phyloP scores from a whole-genome alignment of 2,888 invertebrate species.

The Leptopilina syphax region DNA sequence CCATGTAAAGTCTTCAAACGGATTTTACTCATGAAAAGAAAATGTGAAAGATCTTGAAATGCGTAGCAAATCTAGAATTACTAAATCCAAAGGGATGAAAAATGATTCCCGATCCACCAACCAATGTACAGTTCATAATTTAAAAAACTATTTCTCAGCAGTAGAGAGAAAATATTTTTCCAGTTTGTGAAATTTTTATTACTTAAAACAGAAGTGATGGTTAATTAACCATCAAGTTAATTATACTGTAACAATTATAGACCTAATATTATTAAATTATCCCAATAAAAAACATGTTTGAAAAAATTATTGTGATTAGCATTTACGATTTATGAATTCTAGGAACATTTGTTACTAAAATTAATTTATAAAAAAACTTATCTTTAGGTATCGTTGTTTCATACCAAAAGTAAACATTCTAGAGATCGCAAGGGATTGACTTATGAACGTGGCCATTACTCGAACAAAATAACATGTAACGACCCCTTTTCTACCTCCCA shows the following conservation, averaged over 20 bases:
- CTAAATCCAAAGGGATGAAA: conserved; percentile 30
- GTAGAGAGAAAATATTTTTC: no score
- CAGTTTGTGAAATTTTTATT: no score
- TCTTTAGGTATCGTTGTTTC: conserved; percentile 13
- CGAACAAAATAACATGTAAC: conserved; percentile 43
- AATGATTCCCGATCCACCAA: conserved; percentile 47
- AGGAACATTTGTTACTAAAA: background rate
- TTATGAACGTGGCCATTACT: conserved; percentile 42
- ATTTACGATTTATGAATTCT: no score
- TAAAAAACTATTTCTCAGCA: conserved; percentile 26
- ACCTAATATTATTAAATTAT: no score
- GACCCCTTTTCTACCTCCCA: conserved; percentile 25
- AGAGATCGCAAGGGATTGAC: conserved; percentile 27
- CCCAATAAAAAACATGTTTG: no score
- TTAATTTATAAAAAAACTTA: background rate
- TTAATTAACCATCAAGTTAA: no score
- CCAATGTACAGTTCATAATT: conserved; percentile 45
- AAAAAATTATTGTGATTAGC: no score
- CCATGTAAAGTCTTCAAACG: conserved; percentile 70
- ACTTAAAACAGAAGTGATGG: no score
- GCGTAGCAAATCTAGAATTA: conserved; percentile 65
- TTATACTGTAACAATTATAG: no score
- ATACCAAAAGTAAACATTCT: conserved; percentile 11
- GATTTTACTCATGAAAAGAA: conserved; percentile 54
- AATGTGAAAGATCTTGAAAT: conserved; percentile 62